Evolutionary conservation across 1,140 invertebrate species (phyloP).

Genomic region (Diorhabda elongata): DNA sequence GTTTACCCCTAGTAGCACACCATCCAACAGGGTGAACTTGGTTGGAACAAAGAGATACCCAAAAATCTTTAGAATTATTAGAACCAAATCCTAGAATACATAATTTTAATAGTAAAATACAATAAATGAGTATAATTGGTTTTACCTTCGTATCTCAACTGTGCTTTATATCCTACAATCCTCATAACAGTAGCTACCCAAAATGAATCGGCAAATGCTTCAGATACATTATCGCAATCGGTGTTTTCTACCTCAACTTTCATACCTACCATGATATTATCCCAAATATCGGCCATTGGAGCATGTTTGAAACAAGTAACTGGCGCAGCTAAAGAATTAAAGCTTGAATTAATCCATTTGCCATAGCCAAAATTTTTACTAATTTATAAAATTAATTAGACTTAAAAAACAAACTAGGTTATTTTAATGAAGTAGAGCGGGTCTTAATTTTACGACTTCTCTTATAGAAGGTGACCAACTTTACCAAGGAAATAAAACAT

Average conservation of each 20-base stretch:
- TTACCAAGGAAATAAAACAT: no score
- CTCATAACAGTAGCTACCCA: constrained; percentile 93
- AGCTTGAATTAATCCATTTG: no score
- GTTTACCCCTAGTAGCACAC: constrained; percentile 93
- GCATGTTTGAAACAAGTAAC: constrained; percentile 90
- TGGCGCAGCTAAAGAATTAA: constrained; percentile 61
- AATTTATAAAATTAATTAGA: no score
- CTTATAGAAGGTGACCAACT: no score
- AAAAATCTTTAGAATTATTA: constrained; percentile 87
- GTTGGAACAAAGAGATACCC: constrained; percentile 90
- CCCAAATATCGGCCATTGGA: constrained; percentile 88
- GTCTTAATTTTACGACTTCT: no score
- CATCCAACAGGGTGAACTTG: constrained; percentile 94
- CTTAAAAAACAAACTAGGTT: no score
- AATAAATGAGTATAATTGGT: neutral
- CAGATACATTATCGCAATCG: constrained; percentile 76
- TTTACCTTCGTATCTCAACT: constrained; percentile 84
- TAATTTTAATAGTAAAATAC: neutral
- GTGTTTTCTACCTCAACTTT: constrained; percentile 92
- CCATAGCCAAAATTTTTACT: no score
- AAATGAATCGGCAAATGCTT: constrained; percentile 77
- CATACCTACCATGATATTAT: constrained; percentile 88
- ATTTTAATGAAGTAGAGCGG: no score
- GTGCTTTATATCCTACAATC: constrained; percentile 88
- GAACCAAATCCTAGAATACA: constrained; percentile 60